Evolutionary conservation across 2,113 vertebrate genomes (phyloP), one percentile per base, ranked within the genome.

Genomic region (Mesocricetus auratus): DNA sequence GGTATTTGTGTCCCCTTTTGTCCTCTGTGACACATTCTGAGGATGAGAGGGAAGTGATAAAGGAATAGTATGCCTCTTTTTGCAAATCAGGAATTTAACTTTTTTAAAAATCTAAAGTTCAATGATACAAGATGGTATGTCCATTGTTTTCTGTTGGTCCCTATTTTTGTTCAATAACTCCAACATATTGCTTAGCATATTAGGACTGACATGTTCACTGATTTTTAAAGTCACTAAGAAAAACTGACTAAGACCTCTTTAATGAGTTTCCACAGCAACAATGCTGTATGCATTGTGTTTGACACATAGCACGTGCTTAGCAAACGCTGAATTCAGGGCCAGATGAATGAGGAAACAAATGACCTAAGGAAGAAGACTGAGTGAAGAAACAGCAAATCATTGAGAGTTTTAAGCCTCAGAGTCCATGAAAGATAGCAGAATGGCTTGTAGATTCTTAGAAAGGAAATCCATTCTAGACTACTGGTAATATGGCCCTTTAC

Each of bases 381-480:
- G 71, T 4, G 60, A 86, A 39, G 64, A 89, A 66, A 93, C 13
- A 74, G 73, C 79, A 82, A 90, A 29, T 31, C 22, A 88, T 56
- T 31, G 47, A 88, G 93, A 71, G 62, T 53, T 95, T 93, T 58
- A 91, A 79, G 26, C 22, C 2, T 21, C 86, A 39, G 50, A 12
- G 87, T 93, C 94, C 87, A 69, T 66, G 62, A 33, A 88, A 93
- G 39, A 90, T 58, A n/a, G 82, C 79, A 66, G 33, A 88, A 86
- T 50, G 11, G 6, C 39, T 12, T 45, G 0, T 69, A 62, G 69
- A 68, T 64, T 87, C 95, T 94, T 89, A 5, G 64, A 83, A n/a
- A 91, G 39, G 42, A 93, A 21, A 87, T 91, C 17, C 26, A 88
- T 92, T 91, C 74, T n/a, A 53, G 60, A 78, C 50, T 75, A 8